These are phyloP conservation scores for Mionectes macconnelli DNA, from an alignment of 2,113 vertebrate genomes.

Conservation along the genomic window DNA sequence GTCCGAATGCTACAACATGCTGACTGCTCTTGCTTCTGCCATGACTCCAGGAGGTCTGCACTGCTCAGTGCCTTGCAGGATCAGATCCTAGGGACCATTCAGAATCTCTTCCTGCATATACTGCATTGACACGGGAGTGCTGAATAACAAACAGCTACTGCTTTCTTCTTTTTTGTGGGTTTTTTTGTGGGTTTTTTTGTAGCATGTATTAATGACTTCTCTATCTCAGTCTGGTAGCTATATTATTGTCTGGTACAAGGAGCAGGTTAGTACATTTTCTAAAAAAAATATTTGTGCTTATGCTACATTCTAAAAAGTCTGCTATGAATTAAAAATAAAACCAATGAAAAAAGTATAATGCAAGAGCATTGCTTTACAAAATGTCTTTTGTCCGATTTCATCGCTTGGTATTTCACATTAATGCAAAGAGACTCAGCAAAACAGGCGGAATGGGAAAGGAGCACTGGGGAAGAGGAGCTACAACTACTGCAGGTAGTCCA, in stretches of 20 bases:
- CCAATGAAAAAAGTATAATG: not conserved
- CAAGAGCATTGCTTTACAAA: not conserved
- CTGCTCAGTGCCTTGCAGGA: not conserved
- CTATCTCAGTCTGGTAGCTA: not conserved
- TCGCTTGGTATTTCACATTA: not conserved
- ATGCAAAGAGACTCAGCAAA: not conserved
- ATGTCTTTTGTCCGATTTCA: not conserved
- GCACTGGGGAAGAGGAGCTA: not conserved
- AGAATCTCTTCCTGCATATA: not conserved
- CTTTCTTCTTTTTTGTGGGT: not conserved
- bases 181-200: not conserved
- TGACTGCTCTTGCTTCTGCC: not conserved
- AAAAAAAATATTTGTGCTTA: not conserved
- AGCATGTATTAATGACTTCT: not conserved
- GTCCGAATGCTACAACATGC: not conserved
- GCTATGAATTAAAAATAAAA: slow-evolving; percentile 19
- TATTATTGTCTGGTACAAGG: not conserved
- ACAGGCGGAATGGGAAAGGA: not conserved
- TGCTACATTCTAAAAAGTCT: not conserved
- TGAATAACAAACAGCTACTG: not conserved
- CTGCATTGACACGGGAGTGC: not conserved
- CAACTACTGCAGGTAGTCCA: not conserved
- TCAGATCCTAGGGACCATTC: not conserved
- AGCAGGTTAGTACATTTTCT: not conserved
- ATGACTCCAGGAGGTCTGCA: accelerated